Percentiles rank a stretch among this genome's conserved stretches.
Conservation (phyloP, 2,113 vertebrate genomes). For the Toxostoma redivivum region DNA sequence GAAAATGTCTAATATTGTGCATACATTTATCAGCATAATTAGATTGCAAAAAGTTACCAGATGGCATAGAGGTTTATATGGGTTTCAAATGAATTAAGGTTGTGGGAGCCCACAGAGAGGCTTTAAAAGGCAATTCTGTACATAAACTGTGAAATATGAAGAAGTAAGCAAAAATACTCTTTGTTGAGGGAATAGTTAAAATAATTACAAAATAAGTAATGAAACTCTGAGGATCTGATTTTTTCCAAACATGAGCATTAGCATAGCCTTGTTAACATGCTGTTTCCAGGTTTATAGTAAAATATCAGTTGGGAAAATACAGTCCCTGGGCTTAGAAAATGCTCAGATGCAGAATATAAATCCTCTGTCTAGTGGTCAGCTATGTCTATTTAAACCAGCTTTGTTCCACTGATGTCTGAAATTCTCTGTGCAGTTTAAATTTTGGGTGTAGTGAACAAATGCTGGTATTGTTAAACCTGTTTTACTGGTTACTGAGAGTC, state of each 20-base stretch:
- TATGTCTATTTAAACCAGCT: neutral
- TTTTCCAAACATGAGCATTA: slow-evolving; percentile 12
- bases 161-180: slow-evolving; percentile 33
- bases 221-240: slow-evolving; percentile 26
- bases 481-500: neutral
- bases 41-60: slow-evolving; percentile 50
- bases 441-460: neutral
- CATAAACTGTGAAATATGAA: slow-evolving; percentile 40
- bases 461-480: neutral
- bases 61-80: slow-evolving; percentile 51
- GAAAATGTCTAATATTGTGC: slow-evolving; percentile 43
- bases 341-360: neutral
- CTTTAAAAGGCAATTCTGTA: slow-evolving; percentile 54
- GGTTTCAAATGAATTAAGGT: slow-evolving; percentile 51
- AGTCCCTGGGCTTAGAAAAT: neutral
- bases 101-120: slow-evolving; percentile 30
- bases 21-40: slow-evolving; percentile 59
- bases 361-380: neutral
- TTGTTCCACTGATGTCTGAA: neutral
- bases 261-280: slow-evolving; percentile 19
- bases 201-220: slow-evolving; percentile 59
- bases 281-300: neutral
- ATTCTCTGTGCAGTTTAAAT: neutral
- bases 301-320: neutral
- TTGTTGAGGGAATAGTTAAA: slow-evolving; percentile 57